phyloP scores from a whole-genome alignment of 2,797 vertebrate genomes.

The Myripristis murdjan region DNA sequence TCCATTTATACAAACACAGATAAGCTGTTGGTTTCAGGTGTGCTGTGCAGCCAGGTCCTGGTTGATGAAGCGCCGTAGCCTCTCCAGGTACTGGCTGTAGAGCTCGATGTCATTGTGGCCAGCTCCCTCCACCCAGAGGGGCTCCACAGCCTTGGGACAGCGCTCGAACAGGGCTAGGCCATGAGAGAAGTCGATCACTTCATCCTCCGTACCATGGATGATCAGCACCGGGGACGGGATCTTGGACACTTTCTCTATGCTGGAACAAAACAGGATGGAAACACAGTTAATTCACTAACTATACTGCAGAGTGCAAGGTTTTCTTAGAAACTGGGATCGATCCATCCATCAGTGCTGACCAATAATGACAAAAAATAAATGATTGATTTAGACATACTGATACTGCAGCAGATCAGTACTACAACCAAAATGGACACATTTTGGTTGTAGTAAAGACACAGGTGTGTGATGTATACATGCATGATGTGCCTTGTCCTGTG shows the following conservation, averaged over 20 bases:
- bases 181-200: slow-evolving; percentile 99
- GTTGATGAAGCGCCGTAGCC: slow-evolving; percentile 97
- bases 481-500: no score
- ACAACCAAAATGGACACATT: not conserved
- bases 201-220: slow-evolving; percentile 98
- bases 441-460: not conserved
- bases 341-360: not conserved
- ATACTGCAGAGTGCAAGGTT: not conserved
- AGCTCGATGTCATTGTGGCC: slow-evolving; percentile 99
- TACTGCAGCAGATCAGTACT: not conserved
- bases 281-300: not conserved
- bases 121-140: slow-evolving; percentile 97
- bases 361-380: not conserved
- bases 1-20: slow-evolving; percentile 57
- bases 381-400: not conserved
- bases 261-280: slow-evolving; percentile 66
- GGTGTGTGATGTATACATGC: not conserved
- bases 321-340: not conserved
- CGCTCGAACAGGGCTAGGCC: slow-evolving; percentile 97
- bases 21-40: slow-evolving; percentile 83
- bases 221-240: slow-evolving; percentile 98
- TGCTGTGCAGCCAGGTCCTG: slow-evolving; percentile 94
- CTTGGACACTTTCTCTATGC: slow-evolving; percentile 98
- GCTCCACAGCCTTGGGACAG: slow-evolving; percentile 98
- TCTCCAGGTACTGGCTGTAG: slow-evolving; percentile 99